These are phyloP conservation scores for Cyrtorhinus lividipennis DNA, from an alignment of 1,140 invertebrate genomes.

Conservation along the genomic window DNA sequence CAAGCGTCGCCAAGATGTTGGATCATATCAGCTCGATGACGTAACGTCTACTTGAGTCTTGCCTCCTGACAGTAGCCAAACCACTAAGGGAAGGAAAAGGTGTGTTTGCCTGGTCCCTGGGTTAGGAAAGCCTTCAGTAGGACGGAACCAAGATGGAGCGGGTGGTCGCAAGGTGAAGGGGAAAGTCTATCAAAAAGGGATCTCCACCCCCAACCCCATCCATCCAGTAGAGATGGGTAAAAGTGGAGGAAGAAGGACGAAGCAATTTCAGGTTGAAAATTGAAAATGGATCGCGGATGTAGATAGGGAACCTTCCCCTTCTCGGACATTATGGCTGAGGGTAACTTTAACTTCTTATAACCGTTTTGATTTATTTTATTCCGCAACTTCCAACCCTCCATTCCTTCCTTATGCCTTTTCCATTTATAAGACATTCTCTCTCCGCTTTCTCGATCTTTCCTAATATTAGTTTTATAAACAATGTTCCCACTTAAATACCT, in stretches of 20 bases:
- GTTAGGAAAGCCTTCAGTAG: too few species aligned
- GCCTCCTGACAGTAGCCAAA: too few species aligned
- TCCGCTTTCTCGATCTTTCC: neutral
- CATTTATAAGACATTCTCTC: neutral
- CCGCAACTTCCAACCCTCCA: neutral
- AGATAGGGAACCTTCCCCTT: conserved; percentile 12
- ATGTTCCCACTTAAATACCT: neutral
- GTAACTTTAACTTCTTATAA: conserved; percentile 20
- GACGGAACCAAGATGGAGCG: too few species aligned
- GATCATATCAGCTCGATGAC: too few species aligned
- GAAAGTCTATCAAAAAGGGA: conserved; percentile 18
- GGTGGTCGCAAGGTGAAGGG: neutral
- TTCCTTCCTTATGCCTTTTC: neutral
- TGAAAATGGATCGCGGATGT: conserved; percentile 22
- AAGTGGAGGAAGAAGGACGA: conserved; percentile 14
- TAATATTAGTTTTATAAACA: conserved; percentile 9
- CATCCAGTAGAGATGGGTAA: neutral
- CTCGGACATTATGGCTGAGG: conserved; percentile 17
- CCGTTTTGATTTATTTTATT: conserved; percentile 19
- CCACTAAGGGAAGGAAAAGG: too few species aligned
- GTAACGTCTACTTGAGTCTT: too few species aligned
- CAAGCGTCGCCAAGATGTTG: too few species aligned
- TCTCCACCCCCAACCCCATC: neutral
- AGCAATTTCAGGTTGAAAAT: conserved; percentile 23
- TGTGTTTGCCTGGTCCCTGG: too few species aligned